Percentiles rank a stretch among this genome's conserved stretches.
Conservation (phyloP, 2,797 vertebrate genomes). For the Eutrigla gurnardus region DNA sequence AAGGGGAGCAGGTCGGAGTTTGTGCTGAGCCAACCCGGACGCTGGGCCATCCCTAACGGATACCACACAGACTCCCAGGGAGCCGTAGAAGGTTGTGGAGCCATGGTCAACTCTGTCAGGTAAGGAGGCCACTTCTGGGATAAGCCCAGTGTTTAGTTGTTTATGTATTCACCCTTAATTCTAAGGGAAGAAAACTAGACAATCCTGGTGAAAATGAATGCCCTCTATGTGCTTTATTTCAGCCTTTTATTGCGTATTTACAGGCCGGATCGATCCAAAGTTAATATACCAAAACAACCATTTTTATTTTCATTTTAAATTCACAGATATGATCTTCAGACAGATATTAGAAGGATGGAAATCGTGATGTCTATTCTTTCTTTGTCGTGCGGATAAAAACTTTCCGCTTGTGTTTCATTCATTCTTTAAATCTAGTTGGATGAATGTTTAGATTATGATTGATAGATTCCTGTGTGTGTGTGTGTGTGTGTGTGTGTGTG, state of each 20-base stretch:
- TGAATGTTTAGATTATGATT: slow-evolving; percentile 5
- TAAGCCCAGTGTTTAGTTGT: not conserved
- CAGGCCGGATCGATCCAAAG: no score
- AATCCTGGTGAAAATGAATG: not conserved
- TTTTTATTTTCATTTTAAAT: no score
- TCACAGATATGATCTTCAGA: not conserved
- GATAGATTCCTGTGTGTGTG: slow-evolving; percentile 13
- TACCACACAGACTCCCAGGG: slow-evolving; percentile 86
- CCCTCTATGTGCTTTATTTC: not conserved
- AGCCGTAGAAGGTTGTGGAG: slow-evolving; percentile 80
- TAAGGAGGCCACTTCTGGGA: slow-evolving; percentile 62
- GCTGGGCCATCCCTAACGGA: slow-evolving; percentile 91
- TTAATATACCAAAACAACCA: not conserved
- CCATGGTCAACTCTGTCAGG: slow-evolving; percentile 92
- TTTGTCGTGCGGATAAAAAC: not conserved
- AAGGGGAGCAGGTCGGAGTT: slow-evolving; percentile 96
- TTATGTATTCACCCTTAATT: not conserved
- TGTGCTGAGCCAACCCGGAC: slow-evolving; percentile 89
- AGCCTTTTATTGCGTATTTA: not conserved
- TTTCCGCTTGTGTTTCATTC: not conserved
- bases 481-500: no score
- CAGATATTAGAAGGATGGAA: not conserved
- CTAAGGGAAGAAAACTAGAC: not conserved
- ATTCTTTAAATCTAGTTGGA: not conserved
- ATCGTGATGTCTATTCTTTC: not conserved